Evolutionary conservation across 2,797 vertebrate genomes (phyloP).

Genomic region (Brachyrhaphis roseni): DNA sequence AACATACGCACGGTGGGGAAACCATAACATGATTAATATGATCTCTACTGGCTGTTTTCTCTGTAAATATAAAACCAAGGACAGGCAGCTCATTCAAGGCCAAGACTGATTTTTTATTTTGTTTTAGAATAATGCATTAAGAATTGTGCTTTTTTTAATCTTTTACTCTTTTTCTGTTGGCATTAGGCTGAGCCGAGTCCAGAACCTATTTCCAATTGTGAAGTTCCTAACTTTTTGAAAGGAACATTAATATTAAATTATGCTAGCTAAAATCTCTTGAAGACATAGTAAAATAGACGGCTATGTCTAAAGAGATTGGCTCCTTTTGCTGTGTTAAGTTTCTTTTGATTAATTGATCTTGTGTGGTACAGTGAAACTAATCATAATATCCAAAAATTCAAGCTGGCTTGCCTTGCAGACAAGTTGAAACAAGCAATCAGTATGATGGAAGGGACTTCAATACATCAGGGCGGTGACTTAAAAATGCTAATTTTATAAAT

Average conservation of each 20-base stretch:
- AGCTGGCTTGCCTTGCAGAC: constrained; percentile 27
- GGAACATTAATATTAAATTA: constrained; percentile 13
- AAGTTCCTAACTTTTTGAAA: constrained; percentile 15
- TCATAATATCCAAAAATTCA: constrained; percentile 48
- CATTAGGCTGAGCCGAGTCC: constrained; percentile 23
- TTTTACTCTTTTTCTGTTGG: constrained; percentile 18
- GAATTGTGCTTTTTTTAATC: constrained; percentile 35
- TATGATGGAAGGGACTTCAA: constrained; percentile 53
- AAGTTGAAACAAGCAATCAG: constrained; percentile 49
- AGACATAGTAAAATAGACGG: constrained; percentile 3
- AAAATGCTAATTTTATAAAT: constrained; percentile 47
- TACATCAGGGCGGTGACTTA: constrained; percentile 31
- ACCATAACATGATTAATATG: constrained; percentile 51
- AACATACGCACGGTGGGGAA: constrained; percentile 15
- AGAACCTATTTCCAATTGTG: constrained; percentile 10
- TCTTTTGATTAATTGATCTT: constrained; percentile 54
- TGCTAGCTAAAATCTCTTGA: constrained; percentile 14
- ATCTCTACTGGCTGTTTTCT: constrained; percentile 44
- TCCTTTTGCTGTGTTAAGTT: constrained; percentile 28
- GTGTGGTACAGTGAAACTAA: constrained; percentile 56
- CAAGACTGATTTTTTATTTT: constrained; percentile 12
- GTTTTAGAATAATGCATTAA: constrained; percentile 53
- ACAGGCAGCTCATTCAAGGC: constrained; percentile 36
- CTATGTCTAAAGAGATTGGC: constrained; percentile 22
- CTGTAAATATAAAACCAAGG: constrained; percentile 60